These are phyloP conservation scores for Parazoanthus darwini DNA, from an alignment of 92 coral and sea anemone species.

Conservation along the genomic window DNA sequence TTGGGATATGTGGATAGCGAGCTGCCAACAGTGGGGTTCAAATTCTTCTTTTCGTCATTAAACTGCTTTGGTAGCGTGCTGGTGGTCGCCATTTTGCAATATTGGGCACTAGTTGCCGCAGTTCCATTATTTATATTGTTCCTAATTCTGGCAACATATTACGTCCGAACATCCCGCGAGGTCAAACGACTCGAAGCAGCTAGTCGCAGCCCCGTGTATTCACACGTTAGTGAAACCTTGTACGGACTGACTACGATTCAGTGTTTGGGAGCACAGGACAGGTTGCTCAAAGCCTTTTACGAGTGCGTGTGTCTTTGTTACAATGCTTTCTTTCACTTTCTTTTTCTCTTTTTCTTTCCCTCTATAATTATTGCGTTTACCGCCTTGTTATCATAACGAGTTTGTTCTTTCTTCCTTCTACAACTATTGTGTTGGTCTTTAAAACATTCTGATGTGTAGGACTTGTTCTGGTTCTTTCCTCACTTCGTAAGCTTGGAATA, in stretches of 20 bases:
- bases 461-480: no score
- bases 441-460: no score
- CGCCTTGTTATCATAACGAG: no score
- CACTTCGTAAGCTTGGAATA: no score
- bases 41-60: conserved; percentile 37
- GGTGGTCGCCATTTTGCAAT: conserved; percentile 34
- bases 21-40: conserved; percentile 40
- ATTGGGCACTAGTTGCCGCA: conserved; percentile 39
- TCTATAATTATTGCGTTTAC: no score
- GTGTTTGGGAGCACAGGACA: conserved; percentile 29
- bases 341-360: no score
- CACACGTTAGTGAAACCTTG: conserved; percentile 31
- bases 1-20: conserved; percentile 29
- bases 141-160: conserved; percentile 22
- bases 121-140: conserved; percentile 22
- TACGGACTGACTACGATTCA: conserved; percentile 38
- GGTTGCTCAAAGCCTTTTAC: conserved; percentile 24
- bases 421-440: no score
- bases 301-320: not conserved
- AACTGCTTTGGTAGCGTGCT: conserved; percentile 37
- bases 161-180: conserved; percentile 33
- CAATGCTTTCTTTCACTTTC: not conserved
- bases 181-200: conserved; percentile 44
- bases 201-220: conserved; percentile 38
- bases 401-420: no score